phyloP scores from a whole-genome alignment of 2,888 invertebrate species.

The Tortricodes alternella region DNA sequence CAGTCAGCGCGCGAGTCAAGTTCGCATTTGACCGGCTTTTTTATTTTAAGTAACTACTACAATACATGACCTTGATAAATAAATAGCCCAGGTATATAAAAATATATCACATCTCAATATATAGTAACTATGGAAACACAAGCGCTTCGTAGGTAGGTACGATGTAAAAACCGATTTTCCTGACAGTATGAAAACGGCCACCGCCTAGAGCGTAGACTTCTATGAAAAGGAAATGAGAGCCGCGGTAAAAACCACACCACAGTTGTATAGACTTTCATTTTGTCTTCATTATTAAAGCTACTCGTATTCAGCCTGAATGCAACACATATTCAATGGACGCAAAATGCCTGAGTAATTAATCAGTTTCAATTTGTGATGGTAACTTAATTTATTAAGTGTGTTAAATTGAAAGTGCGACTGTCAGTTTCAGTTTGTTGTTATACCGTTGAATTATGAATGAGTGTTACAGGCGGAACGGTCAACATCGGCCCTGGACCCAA shows the following conservation, averaged over 20 bases:
- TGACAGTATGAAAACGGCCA: background rate
- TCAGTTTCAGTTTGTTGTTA: background rate
- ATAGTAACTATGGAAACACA: no score
- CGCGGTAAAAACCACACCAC: background rate
- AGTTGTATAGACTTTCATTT: background rate
- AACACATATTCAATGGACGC: slow-evolving; percentile 2
- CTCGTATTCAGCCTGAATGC: background rate
- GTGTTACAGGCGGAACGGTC: slow-evolving; percentile 9
- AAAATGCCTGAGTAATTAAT: slow-evolving; percentile 8
- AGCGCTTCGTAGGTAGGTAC: no score
- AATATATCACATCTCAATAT: no score
- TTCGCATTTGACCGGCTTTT: no score
- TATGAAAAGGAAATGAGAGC: slow-evolving; percentile 4
- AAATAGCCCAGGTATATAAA: no score
- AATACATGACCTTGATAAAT: no score
- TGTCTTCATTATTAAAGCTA: slow-evolving; percentile 2
- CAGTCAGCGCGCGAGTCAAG: no score
- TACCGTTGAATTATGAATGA: slow-evolving; percentile 29
- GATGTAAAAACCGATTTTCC: background rate
- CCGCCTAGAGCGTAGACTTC: background rate
- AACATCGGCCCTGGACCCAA: slow-evolving; percentile 18
- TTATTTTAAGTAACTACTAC: no score
- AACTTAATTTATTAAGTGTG: background rate
- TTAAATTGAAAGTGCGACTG: slow-evolving; percentile 4
- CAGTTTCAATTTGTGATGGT: background rate